Evolutionary conservation across 2,113 vertebrate genomes (phyloP).

Genomic region (Engraulis encrasicolus): DNA sequence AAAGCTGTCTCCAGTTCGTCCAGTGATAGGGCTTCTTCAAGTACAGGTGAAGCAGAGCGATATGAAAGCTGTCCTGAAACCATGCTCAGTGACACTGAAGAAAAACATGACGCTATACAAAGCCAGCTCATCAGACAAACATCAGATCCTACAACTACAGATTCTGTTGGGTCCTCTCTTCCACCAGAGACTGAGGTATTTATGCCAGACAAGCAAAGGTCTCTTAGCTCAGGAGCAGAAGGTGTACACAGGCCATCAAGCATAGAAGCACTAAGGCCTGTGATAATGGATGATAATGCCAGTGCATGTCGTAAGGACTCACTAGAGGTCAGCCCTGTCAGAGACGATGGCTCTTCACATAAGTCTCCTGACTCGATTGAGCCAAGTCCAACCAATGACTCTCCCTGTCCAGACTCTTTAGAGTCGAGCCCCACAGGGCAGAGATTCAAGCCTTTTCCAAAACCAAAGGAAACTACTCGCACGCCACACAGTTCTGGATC

Average conservation of each 20-base stretch:
- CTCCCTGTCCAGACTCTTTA: slow-evolving; percentile 86
- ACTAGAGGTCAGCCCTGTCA: slow-evolving; percentile 91
- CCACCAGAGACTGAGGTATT: not conserved
- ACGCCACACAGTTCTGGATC: not conserved
- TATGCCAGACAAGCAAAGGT: not conserved
- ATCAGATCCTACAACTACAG: not conserved
- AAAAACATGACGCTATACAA: not conserved
- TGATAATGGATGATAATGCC: slow-evolving; percentile 84
- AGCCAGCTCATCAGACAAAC: not conserved
- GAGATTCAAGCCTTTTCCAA: slow-evolving; percentile 56
- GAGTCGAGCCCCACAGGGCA: slow-evolving; percentile 85
- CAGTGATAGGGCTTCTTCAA: not conserved
- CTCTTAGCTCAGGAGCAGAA: not conserved
- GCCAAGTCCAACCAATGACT: slow-evolving; percentile 83
- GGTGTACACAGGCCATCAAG: slow-evolving; percentile 70
- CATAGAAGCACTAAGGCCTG: slow-evolving; percentile 87
- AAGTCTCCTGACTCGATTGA: slow-evolving; percentile 97
- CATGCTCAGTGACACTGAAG: not conserved
- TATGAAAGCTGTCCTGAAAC: not conserved
- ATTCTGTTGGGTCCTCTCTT: not conserved
- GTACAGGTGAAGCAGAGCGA: not conserved
- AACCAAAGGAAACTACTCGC: not conserved
- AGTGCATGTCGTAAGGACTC: slow-evolving; percentile 88
- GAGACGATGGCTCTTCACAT: slow-evolving; percentile 88
- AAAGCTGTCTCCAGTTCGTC: not conserved